Evolutionary conservation across 1,140 invertebrate species (phyloP).

Genomic region (Linepithema humile): DNA sequence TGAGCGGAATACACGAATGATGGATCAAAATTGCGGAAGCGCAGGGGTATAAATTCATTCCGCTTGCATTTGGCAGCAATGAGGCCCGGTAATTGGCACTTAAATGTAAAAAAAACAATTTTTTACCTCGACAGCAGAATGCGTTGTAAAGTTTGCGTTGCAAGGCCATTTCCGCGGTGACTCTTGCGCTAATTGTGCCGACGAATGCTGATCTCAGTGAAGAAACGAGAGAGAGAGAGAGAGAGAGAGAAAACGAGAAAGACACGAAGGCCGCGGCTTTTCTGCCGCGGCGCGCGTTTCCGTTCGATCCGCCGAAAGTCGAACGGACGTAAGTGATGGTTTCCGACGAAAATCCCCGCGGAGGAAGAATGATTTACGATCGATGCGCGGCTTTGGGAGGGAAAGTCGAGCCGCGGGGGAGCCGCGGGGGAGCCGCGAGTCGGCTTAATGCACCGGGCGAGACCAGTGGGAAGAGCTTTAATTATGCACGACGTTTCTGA

Average conservation of each 20-base stretch:
- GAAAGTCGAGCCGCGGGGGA: constrained; percentile 38
- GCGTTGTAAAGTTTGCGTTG: not conserved
- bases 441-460: constrained; percentile 49
- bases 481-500: constrained; percentile 57
- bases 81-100: constrained; percentile 2
- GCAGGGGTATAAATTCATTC: not conserved
- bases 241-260: not conserved
- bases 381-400: constrained; percentile 31
- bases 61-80: not conserved
- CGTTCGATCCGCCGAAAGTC: constrained; percentile 50
- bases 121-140: not conserved
- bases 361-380: constrained; percentile 56
- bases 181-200: not conserved
- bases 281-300: constrained; percentile 27
- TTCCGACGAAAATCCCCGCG: constrained; percentile 55
- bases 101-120: not conserved
- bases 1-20: not conserved
- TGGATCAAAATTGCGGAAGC: not conserved
- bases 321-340: constrained; percentile 56
- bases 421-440: not conserved
- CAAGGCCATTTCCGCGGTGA: not conserved
- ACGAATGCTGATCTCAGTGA: not conserved
- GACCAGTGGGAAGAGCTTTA: constrained; percentile 56
- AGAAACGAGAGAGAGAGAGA: not conserved
- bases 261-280: not conserved